A percentile compares a stretch with the other conserved stretches of the same genome.
phyloP scores from a whole-genome alignment of 2,888 invertebrate genomes.

The Drosophila melanocephala region DNA sequence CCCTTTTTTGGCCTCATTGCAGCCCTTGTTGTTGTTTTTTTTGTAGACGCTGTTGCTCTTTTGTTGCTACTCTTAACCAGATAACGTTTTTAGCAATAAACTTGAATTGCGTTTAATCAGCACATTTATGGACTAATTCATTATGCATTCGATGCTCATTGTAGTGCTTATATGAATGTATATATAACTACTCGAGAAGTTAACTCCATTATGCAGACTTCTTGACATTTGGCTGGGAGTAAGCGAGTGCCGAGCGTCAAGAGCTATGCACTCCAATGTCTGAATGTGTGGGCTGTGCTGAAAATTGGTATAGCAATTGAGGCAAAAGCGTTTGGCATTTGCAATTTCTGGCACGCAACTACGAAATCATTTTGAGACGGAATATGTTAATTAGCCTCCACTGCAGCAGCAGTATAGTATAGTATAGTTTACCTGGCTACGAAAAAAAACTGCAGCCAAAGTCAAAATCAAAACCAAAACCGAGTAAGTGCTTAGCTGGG shows the following conservation, averaged over 20 bases:
- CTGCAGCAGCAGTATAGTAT: constrained; percentile 35
- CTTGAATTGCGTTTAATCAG: constrained; percentile 59
- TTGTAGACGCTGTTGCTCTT: constrained; percentile 1
- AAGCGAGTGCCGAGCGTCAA: constrained; percentile 3
- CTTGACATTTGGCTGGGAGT: constrained; percentile 68
- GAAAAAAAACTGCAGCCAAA: constrained; percentile 32
- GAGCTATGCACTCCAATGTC: constrained; percentile 15
- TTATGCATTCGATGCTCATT: constrained; percentile 62
- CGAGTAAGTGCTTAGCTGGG: constrained; percentile 24
- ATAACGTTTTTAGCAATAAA: constrained; percentile 40
- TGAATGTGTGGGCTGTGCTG: constrained; percentile 40
- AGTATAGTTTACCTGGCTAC: neutral
- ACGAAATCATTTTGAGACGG: constrained; percentile 65
- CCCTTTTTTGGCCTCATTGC: constrained; percentile 61
- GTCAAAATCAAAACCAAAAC: constrained; percentile 16
- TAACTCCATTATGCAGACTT: constrained; percentile 55
- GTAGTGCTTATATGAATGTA: constrained; percentile 25
- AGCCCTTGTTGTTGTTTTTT: neutral
- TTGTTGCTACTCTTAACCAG: constrained; percentile 21
- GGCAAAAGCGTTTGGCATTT: constrained; percentile 76
- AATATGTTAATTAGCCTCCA: constrained; percentile 75
- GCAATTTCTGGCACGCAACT: constrained; percentile 77
- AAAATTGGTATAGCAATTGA: constrained; percentile 71
- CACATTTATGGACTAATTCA: constrained; percentile 68
- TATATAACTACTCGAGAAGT: constrained; percentile 24